A percentile compares a stretch with the other conserved stretches of the same genome.
Conservation (phyloP, 2,113 vertebrate genomes). For the Cynocephalus volans region DNA sequence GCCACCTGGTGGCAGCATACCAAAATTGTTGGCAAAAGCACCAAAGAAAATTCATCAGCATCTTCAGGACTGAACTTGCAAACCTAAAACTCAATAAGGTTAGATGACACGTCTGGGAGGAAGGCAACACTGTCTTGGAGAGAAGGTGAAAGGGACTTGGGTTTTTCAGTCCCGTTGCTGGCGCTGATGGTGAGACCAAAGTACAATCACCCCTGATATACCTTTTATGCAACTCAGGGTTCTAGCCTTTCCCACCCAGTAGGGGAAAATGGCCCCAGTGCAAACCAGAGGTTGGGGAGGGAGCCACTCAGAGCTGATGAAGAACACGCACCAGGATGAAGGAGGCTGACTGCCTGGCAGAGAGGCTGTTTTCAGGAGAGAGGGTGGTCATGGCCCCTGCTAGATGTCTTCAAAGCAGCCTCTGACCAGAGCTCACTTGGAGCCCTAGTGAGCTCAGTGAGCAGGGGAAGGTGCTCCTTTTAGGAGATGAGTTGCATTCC, state of each 20-base stretch:
- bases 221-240: neutral
- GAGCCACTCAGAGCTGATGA: neutral
- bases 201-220: neutral
- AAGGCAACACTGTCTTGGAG: neutral
- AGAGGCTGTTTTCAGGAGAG: conserved; percentile 83
- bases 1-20: conserved; percentile 72
- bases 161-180: neutral
- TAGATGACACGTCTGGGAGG: neutral
- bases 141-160: neutral
- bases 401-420: conserved; percentile 18
- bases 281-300: neutral
- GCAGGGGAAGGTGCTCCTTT: conserved; percentile 17
- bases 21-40: conserved; percentile 78
- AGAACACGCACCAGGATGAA: conserved; percentile 80
- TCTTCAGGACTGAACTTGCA: neutral
- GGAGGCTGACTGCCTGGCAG: conserved; percentile 79
- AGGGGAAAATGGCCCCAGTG: neutral
- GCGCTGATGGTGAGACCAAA: neutral
- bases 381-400: conserved; percentile 79
- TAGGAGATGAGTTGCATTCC: conserved; percentile 39
- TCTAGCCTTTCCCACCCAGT: neutral
- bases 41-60: neutral
- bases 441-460: neutral
- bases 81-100: neutral
- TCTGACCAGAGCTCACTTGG: neutral